Base-by-base conservation (phyloP, 1,140 invertebrate species). In the Plodia interpunctella region DNA sequence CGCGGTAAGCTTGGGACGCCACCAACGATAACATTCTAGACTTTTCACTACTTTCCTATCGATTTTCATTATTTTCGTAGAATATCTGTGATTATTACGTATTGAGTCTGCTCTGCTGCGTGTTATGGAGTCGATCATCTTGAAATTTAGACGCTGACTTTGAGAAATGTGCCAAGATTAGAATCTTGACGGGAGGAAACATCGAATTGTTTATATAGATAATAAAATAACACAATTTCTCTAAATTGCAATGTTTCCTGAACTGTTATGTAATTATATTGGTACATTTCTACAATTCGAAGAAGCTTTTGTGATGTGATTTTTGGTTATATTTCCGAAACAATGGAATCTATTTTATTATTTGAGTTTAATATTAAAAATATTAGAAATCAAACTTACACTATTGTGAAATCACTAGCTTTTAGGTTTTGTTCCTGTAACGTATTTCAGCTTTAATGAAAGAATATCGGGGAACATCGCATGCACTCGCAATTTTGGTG, bases 231-330 rank as follows among this genome's bases (percentile, higher is more conserved):
- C 2, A 44, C 1, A 32, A 4, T 32, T 5, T 32, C 9, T 32
- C 21, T 25, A 25, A 25, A 25, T 13, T 10, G 3, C 4, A 11
- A 44, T 15, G n/a, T 44, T 44, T 44, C 5, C 38, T 44, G n/a
- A 15, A n/a, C n/a, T 13, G 15, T n/a, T 44, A n/a, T n/a, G 38
- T 15, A n/a, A 44, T 44, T 13, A n/a, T n/a, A 65, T 84, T 87
- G 86, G 83, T 79, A 74, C 83, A 82, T 88, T 87, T 81, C 80
- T 78, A 65, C 72, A 60, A 72, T 74, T 76, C 67, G 61, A 72
- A 63, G 62, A 85, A 78, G 86, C 86, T 89, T 89, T 82, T 88
- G 86, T 89, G 84, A 89, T 89, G 86, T 89, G 83, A 84, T 83
- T 76, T 86, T 70, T 71, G 72, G 80, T 83, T 78, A 78, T 80